Evolutionary conservation across 35 echinoderm and acorn worm species (phyloP), one percentile per base, ranked within the genome.

Genomic region (Apostichopus japonicus): DNA sequence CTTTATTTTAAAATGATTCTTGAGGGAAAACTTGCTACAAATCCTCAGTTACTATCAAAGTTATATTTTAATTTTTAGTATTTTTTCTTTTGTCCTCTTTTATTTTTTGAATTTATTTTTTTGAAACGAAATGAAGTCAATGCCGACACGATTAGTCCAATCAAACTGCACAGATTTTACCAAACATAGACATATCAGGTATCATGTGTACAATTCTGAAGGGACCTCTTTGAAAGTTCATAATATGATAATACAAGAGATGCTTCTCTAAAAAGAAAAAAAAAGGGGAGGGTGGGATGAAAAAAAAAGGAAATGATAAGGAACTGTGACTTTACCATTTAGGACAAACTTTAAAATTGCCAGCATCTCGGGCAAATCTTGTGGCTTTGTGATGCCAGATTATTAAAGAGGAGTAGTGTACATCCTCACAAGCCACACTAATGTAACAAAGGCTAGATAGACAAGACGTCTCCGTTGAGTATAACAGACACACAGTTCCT

Each of bases 401-500:
- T 75, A 75, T 75, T 7, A 19, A 3, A 13, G 33, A 44, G 71
- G 16, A 19, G 15, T 21, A 14, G 5, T 14, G 71, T 75, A 75
- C 71, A 75, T n/a, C 21, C 21, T 75, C 71, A 21, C n/a, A 75
- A 19, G n/a, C n/a, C 71, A 75, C 71, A 75, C 71, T 75, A 2
- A 75, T 75, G 71, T 75, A 75, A 75, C 15, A 75, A 75, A 10
- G 11, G 71, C 71, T 75, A 0, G 22, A n/a, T 23, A 59, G 54
- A 84, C 21, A 84, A 23, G 33, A 44, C 0, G 81, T 58, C 57
- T 16, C 23, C 27, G 81, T 57, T 58, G 81, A 84, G 56, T 84
- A 84, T 84, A 89, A 89, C 86, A 89, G 86, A 89, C 86, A 89
- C 86, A 89, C 86, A 89, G 86, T 89, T 89, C 86, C 86, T 89